Evolutionary conservation across 2,888 invertebrate species (phyloP), one percentile per base, ranked within the genome.

Genomic region (Eupithecia dodoneata): DNA sequence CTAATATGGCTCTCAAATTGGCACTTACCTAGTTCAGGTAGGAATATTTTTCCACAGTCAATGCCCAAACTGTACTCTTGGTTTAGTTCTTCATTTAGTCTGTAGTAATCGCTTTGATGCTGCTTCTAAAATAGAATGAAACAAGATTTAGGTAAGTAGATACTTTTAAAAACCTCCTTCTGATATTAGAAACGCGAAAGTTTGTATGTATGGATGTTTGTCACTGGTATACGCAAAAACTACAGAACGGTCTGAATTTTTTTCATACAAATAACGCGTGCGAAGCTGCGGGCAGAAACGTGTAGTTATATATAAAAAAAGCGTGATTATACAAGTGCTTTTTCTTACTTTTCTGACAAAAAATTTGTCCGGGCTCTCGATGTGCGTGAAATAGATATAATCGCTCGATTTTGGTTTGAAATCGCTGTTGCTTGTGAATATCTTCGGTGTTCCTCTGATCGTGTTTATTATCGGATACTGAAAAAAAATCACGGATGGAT

Each of bases 281-380:
- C 30, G 30, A 30, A 30, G 30, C 30, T 30, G 30, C 30, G 1
- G 30, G 30, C 30, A 30, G 30, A 30, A 30, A 30, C 30, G 30
- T 9, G 49, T 65, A 65, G 41, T 65, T 41, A 59, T 9, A 18
- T 18, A 55, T 55, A 13, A 67, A 44, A 44, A 44, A 7, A 15
- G 2, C 7, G 42, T 13, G 66, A 42, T 66, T 42, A 42, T 42
- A 4, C 15, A 45, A 44, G 3, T n/a, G n/a, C 41, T 18, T 6
- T 4, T 67, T 78, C 74, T 90, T 91, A 97, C 97, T 92, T 96
- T 96, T 82, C 96, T 96, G 0, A 97, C 96, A 87, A 95, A 97
- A 87, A 98, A 97, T 78, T 95, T 93, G 83, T 96, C 94, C 0
- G 97, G 97, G 86, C 96, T 96, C 44, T 96, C 92, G 2, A 97